Percentiles rank a stretch among this genome's conserved stretches.
Evolutionary conservation across 2,113 vertebrate genomes (phyloP).

Genomic region (cat (Felis catus)): DNA sequence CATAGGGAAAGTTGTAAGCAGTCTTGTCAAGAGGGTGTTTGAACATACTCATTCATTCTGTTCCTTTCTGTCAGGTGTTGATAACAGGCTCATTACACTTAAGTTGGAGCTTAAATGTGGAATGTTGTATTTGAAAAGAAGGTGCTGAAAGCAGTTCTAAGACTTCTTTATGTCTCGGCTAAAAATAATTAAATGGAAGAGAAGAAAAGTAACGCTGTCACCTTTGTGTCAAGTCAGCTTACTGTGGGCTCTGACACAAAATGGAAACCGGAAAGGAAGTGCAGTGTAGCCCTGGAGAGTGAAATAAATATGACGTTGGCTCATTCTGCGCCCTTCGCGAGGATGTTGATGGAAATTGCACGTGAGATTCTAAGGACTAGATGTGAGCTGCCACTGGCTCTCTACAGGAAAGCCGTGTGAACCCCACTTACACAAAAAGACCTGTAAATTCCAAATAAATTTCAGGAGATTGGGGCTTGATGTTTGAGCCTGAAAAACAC

Average conservation of each 20-base stretch:
- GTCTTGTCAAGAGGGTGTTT: conserved; percentile 28
- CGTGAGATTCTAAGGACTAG: not conserved
- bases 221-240: conserved; percentile 1
- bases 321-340: not conserved
- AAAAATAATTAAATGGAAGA: conserved; percentile 71
- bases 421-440: not conserved
- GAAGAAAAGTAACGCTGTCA: conserved; percentile 63
- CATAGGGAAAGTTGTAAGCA: not conserved
- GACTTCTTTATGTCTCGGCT: conserved; percentile 64
- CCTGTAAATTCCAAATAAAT: not conserved
- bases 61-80: conserved; percentile 66
- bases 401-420: not conserved
- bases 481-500: not conserved
- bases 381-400: not conserved
- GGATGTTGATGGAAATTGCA: conserved; percentile 25
- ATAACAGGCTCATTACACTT: conserved; percentile 51
- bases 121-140: conserved; percentile 70
- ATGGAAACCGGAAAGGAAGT: conserved; percentile 56
- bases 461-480: not conserved
- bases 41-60: not conserved
- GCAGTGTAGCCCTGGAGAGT: not conserved
- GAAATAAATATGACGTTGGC: not conserved
- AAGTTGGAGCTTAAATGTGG: conserved; percentile 64
- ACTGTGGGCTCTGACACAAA: conserved; percentile 36
- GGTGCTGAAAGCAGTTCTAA: conserved; percentile 75